Evolutionary conservation across 2,888 invertebrate species (phyloP), one percentile per base, ranked within the genome.

Genomic region (Torymus texanus): DNA sequence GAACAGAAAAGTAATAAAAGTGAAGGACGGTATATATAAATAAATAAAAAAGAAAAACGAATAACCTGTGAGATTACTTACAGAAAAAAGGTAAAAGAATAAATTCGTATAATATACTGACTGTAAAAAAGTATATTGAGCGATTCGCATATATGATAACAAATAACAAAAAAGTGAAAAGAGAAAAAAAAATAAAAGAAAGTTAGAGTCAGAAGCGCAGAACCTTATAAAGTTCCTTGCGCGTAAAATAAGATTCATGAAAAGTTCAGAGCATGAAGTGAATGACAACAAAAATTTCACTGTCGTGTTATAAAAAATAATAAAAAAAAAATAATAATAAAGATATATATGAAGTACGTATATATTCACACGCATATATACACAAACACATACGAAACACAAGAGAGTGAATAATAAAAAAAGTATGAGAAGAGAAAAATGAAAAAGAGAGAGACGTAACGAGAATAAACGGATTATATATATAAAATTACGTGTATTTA

Each of bases 401-500:
- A 12, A 75, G n/a, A 29, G 18, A 29, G 18, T 59, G 73, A 72
- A 50, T 16, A 67, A 75, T 66, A 74, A 78, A 59, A 53, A 55
- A 66, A 75, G 62, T 66, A 65, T 70, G 62, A 56, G 58, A 65
- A 65, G 78, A 50, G 67, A 68, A 59, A 63, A 70, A 73, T 50
- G 41, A 65, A 14, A 24, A 79, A 58, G n/a, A 70, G 58, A 67
- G 50, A 78, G 67, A 72, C 75, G 72, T 78, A 79, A 79, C 76
- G 76, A 81, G 82, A 80, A 78, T 73, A 79, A 81, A 78, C 80
- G 82, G 79, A 81, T 41, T 41, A 41, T 41, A 41, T 41, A 76
- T 82, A 82, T 78, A 72, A 78, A 83, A 81, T 83, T 80, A 81
- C 83, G 81, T 82, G 74, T 80, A 83, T 83, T 76, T 77, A 78